Evolutionary conservation across 2,888 invertebrate species (phyloP).

Genomic region (Masnerella sp.): DNA sequence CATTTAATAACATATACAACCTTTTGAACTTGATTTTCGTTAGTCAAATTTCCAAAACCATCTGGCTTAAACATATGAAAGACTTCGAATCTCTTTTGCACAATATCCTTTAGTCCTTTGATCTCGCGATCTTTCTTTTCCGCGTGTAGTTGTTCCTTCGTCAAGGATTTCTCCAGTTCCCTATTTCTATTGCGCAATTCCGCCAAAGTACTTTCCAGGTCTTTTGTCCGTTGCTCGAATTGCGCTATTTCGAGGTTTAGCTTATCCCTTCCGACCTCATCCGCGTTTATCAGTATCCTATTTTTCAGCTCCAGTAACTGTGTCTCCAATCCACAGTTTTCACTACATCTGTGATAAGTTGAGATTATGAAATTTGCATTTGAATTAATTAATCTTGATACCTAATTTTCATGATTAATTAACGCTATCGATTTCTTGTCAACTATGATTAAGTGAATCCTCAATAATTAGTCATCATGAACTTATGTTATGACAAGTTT

Average conservation of each 20-base stretch:
- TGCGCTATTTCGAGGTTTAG: conserved; percentile 37
- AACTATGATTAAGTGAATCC: conserved; percentile 2
- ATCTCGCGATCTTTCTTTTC: conserved; percentile 40
- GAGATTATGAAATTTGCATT: too few species aligned
- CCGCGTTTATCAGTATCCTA: conserved; percentile 20
- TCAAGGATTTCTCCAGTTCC: conserved; percentile 29
- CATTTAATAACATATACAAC: conserved; percentile 4
- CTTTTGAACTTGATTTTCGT: conserved; percentile 1
- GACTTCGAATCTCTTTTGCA: conserved; percentile 33
- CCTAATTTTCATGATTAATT: conserved; percentile 3
- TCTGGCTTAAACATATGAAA: conserved; percentile 9
- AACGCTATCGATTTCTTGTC: conserved; percentile 10
- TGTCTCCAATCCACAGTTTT: conserved; percentile 11
- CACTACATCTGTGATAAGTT: conserved; percentile 6
- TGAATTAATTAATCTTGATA: conserved; percentile 7
- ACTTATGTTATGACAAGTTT: too few species aligned
- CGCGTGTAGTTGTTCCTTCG: conserved; percentile 8
- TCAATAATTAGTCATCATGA: background rate
- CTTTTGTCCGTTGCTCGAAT: conserved; percentile 25
- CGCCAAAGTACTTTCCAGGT: conserved; percentile 26
- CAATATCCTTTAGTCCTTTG: conserved; percentile 19
- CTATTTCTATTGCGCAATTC: conserved; percentile 37
- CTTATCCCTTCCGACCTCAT: conserved; percentile 13
- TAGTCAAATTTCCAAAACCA: background rate
- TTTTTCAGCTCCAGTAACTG: conserved; percentile 21